Conservation (phyloP, 2,113 vertebrate species). For the Gnathochromis pfefferi region DNA sequence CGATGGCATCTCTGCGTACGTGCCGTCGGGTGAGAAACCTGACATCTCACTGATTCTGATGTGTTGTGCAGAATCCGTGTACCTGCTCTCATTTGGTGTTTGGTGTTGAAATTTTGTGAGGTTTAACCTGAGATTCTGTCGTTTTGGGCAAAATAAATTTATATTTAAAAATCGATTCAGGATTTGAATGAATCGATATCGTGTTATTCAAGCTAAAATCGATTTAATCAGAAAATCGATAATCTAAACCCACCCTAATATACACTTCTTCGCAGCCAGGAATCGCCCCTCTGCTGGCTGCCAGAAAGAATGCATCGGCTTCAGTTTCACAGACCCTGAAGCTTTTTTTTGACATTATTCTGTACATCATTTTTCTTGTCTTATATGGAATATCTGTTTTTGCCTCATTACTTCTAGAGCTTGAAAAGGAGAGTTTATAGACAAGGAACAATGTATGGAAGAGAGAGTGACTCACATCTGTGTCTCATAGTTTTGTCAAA, state of each 20-base stretch:
- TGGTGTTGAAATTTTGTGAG: neutral
- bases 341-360: neutral
- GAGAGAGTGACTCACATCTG: neutral
- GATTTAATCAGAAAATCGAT: neutral
- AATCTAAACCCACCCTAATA: neutral
- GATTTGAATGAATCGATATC: neutral
- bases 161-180: neutral
- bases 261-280: neutral
- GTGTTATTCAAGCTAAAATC: neutral
- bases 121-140: neutral
- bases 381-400: neutral
- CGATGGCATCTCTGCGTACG: neutral
- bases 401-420: neutral
- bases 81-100: neutral
- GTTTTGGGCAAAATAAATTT: neutral
- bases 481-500: neutral
- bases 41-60: neutral
- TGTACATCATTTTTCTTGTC: neutral
- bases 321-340: neutral
- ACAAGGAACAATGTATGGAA: neutral
- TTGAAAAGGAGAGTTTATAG: neutral
- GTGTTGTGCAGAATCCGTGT: neutral
- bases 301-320: neutral
- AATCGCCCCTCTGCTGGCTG: fast-evolving
- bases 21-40: fast-evolving